Evolutionary conservation across 2,888 invertebrate species (phyloP), one percentile per base, ranked within the genome.

Genomic region (Pocota personata): DNA sequence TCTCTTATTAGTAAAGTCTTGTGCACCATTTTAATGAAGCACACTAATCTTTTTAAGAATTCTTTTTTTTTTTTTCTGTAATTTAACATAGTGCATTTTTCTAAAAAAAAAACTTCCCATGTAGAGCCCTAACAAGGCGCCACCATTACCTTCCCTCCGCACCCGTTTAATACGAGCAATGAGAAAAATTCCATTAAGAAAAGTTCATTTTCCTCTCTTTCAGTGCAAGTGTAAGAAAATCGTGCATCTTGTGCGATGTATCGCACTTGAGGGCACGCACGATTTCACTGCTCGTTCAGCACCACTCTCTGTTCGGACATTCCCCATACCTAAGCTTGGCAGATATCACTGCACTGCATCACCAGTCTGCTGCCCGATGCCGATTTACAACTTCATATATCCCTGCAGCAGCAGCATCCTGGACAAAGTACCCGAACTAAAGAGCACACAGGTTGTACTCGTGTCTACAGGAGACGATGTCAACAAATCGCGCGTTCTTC

Each of bases 221-320:
- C 60, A 79, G 87, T 77, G 82, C 83, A 82, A 83, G 80, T 83
- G 88, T 87, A 87, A 75, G 78, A 86, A 88, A 88, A 87, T 88
- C 88, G 88, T 88, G 88, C 83, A 87, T 84, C 87, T 80, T 87
- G 82, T 87, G 66, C 88, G 86, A 87, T 88, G 88, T 88, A 88
- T 88, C 88, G 88, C 88, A 88, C 88, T 88, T 87, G 86, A 88
- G 88, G 88, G 88, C 88, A 88, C 88, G 88, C 88, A 88, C 88
- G 88, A 88, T 88, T 88, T 87, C 82, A 88, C 83, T 87, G 84
- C 84, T 80, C 75, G 80, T 60, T 76, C 58, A 64, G 75, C 76
- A 71, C 48, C 76, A 71, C 48, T 67, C 60, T 75, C 58, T 21
- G 35, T 30, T n/a, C 21, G 24, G 37, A 66, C 52, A 77, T 77